A percentile compares a stretch with the other conserved stretches of the same genome.
phyloP scores from a whole-genome alignment of 2,113 vertebrate species.

The Typhlomys cinereus region DNA sequence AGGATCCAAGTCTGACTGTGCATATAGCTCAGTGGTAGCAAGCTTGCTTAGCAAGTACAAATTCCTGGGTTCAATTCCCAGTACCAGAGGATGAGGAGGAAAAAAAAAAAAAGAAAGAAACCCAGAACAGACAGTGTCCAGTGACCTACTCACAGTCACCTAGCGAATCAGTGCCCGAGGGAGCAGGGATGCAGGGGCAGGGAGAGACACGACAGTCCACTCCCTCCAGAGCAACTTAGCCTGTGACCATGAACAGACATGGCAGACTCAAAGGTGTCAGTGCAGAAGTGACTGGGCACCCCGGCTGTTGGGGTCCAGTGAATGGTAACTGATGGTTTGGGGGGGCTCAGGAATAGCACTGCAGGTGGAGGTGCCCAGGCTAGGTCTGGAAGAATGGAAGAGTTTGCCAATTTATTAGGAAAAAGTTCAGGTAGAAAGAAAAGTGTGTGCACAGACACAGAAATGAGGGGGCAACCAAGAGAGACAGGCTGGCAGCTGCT shows the following conservation, averaged over 20 bases:
- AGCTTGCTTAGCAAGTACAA: not conserved
- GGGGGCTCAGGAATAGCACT: not conserved
- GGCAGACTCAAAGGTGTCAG: not conserved
- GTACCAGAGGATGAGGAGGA: too few species aligned
- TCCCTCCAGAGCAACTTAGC: not conserved
- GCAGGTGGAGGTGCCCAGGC: not conserved
- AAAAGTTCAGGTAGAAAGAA: not conserved
- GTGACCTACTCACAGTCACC: not conserved
- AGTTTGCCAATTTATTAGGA: not conserved
- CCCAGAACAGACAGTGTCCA: not conserved
- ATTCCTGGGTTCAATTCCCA: not conserved
- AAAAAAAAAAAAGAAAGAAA: slow-evolving; percentile 18
- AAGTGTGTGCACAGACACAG: not conserved
- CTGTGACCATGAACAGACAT: not conserved
- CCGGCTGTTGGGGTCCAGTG: not conserved
- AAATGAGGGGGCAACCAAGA: not conserved
- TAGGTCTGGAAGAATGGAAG: not conserved
- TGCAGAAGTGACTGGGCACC: not conserved
- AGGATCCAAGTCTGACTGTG: not conserved
- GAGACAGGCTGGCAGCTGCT: not conserved
- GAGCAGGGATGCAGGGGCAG: not conserved
- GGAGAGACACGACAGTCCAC: not conserved
- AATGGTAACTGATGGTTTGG: not conserved
- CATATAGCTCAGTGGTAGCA: not conserved
- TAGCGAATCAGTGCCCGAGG: not conserved